These are phyloP conservation scores for Callitettix versicolor DNA, from an alignment of 1,140 invertebrate genomes.

Conservation along the genomic window DNA sequence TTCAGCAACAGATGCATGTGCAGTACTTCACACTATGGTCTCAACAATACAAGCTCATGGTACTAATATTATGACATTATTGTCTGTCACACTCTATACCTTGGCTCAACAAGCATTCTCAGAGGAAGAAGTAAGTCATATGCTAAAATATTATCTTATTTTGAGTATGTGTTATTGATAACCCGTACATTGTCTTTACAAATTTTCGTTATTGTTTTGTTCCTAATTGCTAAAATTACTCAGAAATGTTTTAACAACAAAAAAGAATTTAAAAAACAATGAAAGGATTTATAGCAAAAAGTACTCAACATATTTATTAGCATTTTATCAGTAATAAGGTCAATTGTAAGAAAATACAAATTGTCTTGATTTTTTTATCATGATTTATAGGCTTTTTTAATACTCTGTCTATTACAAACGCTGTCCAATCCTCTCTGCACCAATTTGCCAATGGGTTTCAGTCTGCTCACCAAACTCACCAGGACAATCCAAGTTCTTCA, in stretches of 20 bases:
- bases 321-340: no score
- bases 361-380: no score
- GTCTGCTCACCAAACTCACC: slow-evolving; percentile 9
- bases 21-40: slow-evolving; percentile 7
- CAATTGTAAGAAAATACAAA: no score
- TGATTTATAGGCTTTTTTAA: slow-evolving; percentile 1
- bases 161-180: no score
- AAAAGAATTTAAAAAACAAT: no score
- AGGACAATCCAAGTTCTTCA: slow-evolving; percentile 7
- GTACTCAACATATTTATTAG: no score
- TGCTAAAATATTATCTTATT: no score
- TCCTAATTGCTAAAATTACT: no score
- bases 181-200: no score
- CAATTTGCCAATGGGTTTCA: slow-evolving; percentile 8
- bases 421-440: slow-evolving; percentile 7
- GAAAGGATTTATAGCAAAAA: no score
- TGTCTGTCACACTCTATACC: slow-evolving; percentile 4
- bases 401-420: slow-evolving; percentile 1
- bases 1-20: neutral
- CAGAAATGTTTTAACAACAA: no score
- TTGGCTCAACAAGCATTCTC: slow-evolving; percentile 4
- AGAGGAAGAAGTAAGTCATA: neutral
- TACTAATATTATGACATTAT: slow-evolving; percentile 2
- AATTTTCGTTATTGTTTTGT: no score
- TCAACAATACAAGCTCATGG: slow-evolving; percentile 3